Evolutionary conservation across 2,888 invertebrate genomes (phyloP).

Genomic region (Galerucella pusilla): DNA sequence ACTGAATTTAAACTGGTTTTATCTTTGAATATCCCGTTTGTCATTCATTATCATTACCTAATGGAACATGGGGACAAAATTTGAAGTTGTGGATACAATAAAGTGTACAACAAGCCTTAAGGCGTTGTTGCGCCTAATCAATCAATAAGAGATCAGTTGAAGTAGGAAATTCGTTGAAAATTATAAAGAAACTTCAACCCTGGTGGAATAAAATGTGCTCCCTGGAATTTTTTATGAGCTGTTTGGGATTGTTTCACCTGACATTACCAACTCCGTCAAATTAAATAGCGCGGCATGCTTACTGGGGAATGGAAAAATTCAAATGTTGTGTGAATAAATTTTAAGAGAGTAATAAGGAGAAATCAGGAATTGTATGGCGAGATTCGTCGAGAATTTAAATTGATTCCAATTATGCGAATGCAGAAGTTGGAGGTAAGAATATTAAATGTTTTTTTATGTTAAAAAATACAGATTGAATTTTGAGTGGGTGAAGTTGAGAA

Average conservation of each 20-base stretch:
- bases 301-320: constrained; percentile 25
- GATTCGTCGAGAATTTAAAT: constrained; percentile 45
- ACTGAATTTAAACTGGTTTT: too few relatives aligned
- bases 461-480: background rate
- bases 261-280: constrained; percentile 11
- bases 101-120: too few relatives aligned
- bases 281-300: constrained; percentile 20
- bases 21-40: too few relatives aligned
- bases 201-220: background rate
- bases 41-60: too few relatives aligned
- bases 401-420: constrained; percentile 39
- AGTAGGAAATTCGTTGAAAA: too few relatives aligned
- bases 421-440: constrained; percentile 33
- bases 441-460: constrained; percentile 28
- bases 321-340: constrained; percentile 44
- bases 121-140: too few relatives aligned
- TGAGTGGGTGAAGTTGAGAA: too few relatives aligned
- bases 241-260: background rate
- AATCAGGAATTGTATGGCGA: constrained; percentile 42
- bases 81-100: too few relatives aligned
- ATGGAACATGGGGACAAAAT: too few relatives aligned
- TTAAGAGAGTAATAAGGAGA: constrained; percentile 39
- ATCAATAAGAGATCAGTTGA: too few relatives aligned
- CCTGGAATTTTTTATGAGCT: background rate
- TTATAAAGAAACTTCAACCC: background rate